Percentiles rank a stretch among this genome's conserved stretches.
Evolutionary conservation across 2,888 invertebrate genomes (phyloP).

Genomic region (Sphaerophoria taeniata): DNA sequence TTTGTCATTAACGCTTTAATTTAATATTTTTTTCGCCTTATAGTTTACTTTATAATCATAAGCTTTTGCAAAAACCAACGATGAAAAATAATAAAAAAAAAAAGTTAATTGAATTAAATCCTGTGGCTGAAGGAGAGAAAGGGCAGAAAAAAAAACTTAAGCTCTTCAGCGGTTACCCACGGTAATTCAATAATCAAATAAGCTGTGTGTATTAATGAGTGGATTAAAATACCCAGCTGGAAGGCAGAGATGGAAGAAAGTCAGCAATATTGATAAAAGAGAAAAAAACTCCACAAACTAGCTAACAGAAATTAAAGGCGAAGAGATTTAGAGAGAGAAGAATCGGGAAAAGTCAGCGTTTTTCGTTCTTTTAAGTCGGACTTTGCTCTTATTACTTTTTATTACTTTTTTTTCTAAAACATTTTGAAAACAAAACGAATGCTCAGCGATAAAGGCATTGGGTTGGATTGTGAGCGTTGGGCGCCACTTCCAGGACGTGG

Average conservation of each 20-base stretch:
- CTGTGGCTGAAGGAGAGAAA: constrained; percentile 9
- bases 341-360: constrained; percentile 5
- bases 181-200: constrained; percentile 71
- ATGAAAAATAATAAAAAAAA: background rate
- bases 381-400: background rate
- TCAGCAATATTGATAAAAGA: background rate
- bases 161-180: constrained; percentile 44
- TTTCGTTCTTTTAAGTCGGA: background rate
- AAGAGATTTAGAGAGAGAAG: constrained; percentile 40
- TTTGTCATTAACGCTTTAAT: constrained; percentile 39
- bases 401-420: background rate
- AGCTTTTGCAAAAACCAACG: constrained; percentile 10
- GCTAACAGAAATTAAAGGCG: constrained; percentile 29
- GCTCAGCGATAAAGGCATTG: constrained; percentile 35
- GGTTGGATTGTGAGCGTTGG: constrained; percentile 26
- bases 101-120: constrained; percentile 63
- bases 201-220: constrained; percentile 68
- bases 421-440: constrained; percentile 6
- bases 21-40: constrained; percentile 25
- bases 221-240: constrained; percentile 48
- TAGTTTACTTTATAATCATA: constrained; percentile 54
- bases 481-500: constrained; percentile 7
- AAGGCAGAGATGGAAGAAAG: constrained; percentile 23
- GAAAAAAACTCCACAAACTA: background rate
- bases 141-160: constrained; percentile 8